Evolutionary conservation across 2,888 invertebrate species (phyloP).

Genomic region (Schizotus pectinicornis): DNA sequence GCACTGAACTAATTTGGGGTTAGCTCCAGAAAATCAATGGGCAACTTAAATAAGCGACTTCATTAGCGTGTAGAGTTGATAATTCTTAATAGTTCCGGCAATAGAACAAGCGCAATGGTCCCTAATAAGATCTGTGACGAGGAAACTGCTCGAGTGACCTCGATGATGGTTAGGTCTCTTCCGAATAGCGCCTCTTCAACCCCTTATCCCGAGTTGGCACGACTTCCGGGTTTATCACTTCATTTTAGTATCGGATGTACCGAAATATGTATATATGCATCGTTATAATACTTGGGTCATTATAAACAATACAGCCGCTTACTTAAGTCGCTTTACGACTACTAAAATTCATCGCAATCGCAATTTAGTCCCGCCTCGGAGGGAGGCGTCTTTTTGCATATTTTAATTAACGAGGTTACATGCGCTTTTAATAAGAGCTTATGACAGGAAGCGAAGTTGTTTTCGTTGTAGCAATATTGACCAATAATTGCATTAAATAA

Average conservation of each 20-base stretch:
- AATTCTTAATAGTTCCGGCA: conserved; percentile 15
- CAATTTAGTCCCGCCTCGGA: background rate
- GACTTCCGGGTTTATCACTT: conserved; percentile 46
- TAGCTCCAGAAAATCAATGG: too few relatives aligned
- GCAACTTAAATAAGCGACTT: background rate
- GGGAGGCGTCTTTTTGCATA: background rate
- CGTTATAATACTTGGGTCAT: conserved; percentile 19
- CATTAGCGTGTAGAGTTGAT: conserved; percentile 1
- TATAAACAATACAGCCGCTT: background rate
- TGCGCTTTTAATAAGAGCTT: conserved; percentile 6
- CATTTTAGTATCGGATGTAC: conserved; percentile 46
- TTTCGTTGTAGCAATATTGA: conserved; percentile 1
- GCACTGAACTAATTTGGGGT: too few relatives aligned
- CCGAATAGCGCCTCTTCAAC: conserved; percentile 43
- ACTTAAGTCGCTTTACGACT: too few relatives aligned
- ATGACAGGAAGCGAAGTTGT: conserved; percentile 8
- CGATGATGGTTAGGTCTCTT: conserved; percentile 37
- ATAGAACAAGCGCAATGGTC: conserved; percentile 15
- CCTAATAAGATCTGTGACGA: conserved; percentile 36
- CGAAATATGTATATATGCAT: conserved; percentile 41
- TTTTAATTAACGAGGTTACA: conserved; percentile 3
- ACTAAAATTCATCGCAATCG: too few relatives aligned
- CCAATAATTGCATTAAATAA: conserved; percentile 2
- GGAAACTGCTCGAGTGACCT: conserved; percentile 33
- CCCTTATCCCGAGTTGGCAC: conserved; percentile 42